A percentile compares a stretch with the other conserved stretches of the same genome.
Conservation (phyloP, 2,888 invertebrate genomes). For the Matsumyia berberina region DNA sequence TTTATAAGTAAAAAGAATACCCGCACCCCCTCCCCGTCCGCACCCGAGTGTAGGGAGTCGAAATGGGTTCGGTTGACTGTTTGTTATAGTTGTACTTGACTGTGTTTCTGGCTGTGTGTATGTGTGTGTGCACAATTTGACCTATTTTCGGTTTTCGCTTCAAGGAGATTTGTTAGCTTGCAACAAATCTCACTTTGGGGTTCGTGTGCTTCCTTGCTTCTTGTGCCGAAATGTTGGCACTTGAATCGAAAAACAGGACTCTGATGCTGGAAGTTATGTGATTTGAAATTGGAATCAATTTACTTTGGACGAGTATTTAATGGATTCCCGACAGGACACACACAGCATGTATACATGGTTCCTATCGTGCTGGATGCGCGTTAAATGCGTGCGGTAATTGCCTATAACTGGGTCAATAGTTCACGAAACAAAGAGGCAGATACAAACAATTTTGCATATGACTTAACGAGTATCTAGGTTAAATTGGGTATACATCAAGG, state of each 20-base stretch:
- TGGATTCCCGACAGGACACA: not conserved
- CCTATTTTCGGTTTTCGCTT: constrained; percentile 46
- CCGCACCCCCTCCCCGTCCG: too few relatives aligned
- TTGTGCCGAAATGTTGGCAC: not conserved
- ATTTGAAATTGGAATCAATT: not conserved
- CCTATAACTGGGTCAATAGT: constrained; percentile 38
- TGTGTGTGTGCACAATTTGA: constrained; percentile 27
- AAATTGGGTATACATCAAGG: not conserved
- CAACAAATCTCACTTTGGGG: constrained; percentile 5
- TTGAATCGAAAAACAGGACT: constrained; percentile 1
- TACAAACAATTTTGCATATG: constrained; percentile 1
- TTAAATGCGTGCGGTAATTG: constrained; percentile 37
- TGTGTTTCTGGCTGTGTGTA: constrained; percentile 8
- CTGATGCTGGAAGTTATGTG: not conserved
- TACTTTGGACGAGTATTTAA: not conserved
- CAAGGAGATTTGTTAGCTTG: constrained; percentile 45
- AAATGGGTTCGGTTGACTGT: constrained; percentile 19
- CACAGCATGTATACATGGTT: not conserved
- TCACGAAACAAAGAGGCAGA: constrained; percentile 4
- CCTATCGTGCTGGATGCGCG: constrained; percentile 16
- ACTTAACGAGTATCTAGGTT: constrained; percentile 5
- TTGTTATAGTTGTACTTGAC: constrained; percentile 10
- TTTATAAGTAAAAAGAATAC: constrained; percentile 20
- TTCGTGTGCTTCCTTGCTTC: not conserved
- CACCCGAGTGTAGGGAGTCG: not conserved